Base-by-base conservation (phyloP, 2,888 invertebrate species). In the Netelia fuscicornis region DNA sequence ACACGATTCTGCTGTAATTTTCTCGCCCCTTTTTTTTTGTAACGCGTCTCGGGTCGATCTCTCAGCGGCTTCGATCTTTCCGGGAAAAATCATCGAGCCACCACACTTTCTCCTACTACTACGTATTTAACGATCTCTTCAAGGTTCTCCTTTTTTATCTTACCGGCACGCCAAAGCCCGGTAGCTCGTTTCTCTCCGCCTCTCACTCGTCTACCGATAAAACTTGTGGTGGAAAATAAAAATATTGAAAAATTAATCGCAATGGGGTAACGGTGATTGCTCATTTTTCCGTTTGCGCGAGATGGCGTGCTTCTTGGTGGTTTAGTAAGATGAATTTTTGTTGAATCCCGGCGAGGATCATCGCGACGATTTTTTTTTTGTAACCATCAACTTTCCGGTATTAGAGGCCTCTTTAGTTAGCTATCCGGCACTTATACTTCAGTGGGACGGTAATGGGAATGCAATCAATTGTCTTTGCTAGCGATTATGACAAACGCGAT, bases 101-200 rank as follows among this genome's bases (percentile, higher is more conserved):
- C 86, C 87, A 90, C 88, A 91, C 92, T 92, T 91, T 91, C 91
- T 91, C 91, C 72, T 89, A 84, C 86, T 86, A 48, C 48, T 58
- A 89, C 86, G 89, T 90, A 87, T 91, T 90, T 91, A 37, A 91
- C 89, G 90, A 91, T 90, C 89, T 86, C 88, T 89, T 88, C 90
- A 89, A 91, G 90, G 89, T 89, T 91, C 88, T 88, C 86, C 75
- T 83, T 84, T 86, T 80, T 79, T 87, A 60, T 10, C 71, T 37
- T 62, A 20, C 20, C 48, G 25, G 23, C 42, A 72, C 75, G 70
- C 70, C 70, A 77, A 58, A 42, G 64, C 67, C 17, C 56, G 58
- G 37, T 68, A 67, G 84, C 79, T 77, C 72, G 71, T 60, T 76
- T 74, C 74, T 77, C 78, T 82, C 75, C 30, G 64, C 42, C 74